Conservation (phyloP, 1,140 invertebrate species). For the Neoseiulus cucumeris region DNA sequence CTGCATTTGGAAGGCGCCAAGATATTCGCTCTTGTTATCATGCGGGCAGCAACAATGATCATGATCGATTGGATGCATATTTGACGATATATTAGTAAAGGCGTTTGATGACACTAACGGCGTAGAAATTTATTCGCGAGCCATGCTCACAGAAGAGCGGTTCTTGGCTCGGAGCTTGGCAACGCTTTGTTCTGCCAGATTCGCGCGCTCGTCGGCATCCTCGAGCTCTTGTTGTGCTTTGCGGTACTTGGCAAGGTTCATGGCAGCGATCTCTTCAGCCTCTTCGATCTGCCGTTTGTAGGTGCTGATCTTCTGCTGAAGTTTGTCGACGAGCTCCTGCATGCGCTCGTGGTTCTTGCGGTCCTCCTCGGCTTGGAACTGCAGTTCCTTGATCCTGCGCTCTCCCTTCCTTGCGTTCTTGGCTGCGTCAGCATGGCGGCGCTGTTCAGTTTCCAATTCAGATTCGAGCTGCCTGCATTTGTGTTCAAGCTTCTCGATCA, state of each 20-base stretch:
- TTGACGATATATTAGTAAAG: constrained; percentile 1
- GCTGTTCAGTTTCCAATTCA: constrained; percentile 91
- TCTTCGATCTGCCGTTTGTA: constrained; percentile 99
- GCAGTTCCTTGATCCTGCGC: constrained; percentile 40
- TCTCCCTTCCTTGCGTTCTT: constrained; percentile 58
- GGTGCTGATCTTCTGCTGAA: constrained; percentile 97
- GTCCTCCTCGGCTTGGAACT: constrained; percentile 90
- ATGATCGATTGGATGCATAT: background rate
- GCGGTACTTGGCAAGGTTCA: constrained; percentile 32
- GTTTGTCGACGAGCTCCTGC: constrained; percentile 94
- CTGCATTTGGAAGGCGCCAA: background rate
- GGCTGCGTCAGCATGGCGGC: constrained; percentile 31
- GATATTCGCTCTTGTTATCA: background rate
- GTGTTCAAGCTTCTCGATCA: constrained; percentile 36
- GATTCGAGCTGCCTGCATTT: constrained; percentile 63
- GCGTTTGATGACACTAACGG: background rate
- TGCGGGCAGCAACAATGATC: background rate
- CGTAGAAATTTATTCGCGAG: constrained; percentile 30
- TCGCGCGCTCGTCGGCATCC: constrained; percentile 93
- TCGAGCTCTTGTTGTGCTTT: constrained; percentile 80
- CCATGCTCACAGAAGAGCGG: constrained; percentile 57
- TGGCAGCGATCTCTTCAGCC: constrained; percentile 50
- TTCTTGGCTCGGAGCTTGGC: constrained; percentile 91
- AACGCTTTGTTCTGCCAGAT: constrained; percentile 88
- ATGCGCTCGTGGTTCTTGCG: constrained; percentile 93